A percentile compares a stretch with the other conserved stretches of the same genome.
These are phyloP conservation scores for Patella vulgata DNA, from an alignment of 1,140 invertebrate species.

Conservation along the genomic window DNA sequence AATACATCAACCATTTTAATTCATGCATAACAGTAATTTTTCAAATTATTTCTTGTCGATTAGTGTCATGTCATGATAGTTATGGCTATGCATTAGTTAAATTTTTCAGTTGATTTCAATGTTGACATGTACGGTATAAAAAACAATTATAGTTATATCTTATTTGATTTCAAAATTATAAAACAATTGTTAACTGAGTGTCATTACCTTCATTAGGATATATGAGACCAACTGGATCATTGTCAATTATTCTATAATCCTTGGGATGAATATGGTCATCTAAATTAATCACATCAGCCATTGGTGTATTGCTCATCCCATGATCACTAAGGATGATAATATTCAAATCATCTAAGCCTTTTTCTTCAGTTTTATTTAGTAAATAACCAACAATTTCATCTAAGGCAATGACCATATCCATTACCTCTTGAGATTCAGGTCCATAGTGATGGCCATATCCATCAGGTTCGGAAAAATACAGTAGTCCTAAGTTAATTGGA, in stretches of 20 bases:
- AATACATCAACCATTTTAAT: too few species aligned
- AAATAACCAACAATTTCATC: slow-evolving; percentile 53
- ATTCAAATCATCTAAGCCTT: slow-evolving; percentile 70
- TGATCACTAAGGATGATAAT: slow-evolving; percentile 80
- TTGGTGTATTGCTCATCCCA: slow-evolving; percentile 73
- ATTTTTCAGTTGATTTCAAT: too few species aligned
- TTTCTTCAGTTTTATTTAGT: slow-evolving; percentile 47
- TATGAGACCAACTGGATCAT: slow-evolving; percentile 24
- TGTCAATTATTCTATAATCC: slow-evolving; percentile 65
- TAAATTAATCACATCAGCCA: slow-evolving; percentile 71
- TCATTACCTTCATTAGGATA: slow-evolving; percentile 48
- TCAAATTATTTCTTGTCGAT: too few species aligned
- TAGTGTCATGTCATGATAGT: too few species aligned
- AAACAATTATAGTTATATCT: too few species aligned
- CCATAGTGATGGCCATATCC: slow-evolving; percentile 67
- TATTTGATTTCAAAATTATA: too few species aligned
- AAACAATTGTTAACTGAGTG: too few species aligned
- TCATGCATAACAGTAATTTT: too few species aligned
- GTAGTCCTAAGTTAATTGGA: slow-evolving; percentile 71
- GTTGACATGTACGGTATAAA: too few species aligned
- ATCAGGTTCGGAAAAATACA: slow-evolving; percentile 83
- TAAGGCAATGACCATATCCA: slow-evolving; percentile 38
- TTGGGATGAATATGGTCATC: slow-evolving; percentile 69
- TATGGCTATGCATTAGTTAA: too few species aligned
- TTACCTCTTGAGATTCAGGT: slow-evolving; percentile 58